Conservation (phyloP, 1,140 invertebrate species). For the Micrasema longulum region DNA sequence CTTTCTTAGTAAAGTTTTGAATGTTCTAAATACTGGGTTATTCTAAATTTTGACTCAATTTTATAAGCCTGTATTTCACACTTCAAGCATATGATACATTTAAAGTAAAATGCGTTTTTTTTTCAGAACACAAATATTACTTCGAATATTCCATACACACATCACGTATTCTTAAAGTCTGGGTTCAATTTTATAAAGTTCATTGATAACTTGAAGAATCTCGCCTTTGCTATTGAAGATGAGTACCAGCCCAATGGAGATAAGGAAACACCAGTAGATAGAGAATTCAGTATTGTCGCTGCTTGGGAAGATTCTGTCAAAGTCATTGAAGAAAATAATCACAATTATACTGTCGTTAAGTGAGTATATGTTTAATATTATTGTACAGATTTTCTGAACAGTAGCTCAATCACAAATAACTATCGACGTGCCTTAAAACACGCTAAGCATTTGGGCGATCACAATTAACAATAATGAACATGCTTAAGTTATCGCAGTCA, state of each 20-base stretch:
- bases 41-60: no score
- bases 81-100: no score
- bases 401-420: no score
- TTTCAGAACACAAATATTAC: slow-evolving; percentile 26
- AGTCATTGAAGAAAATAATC: slow-evolving; percentile 60
- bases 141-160: slow-evolving; percentile 8
- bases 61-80: no score
- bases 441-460: no score
- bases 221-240: slow-evolving; percentile 53
- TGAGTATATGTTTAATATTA: slow-evolving; percentile 52
- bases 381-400: no score
- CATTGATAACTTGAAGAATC: slow-evolving; percentile 55
- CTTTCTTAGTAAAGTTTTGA: no score
- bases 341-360: slow-evolving; percentile 65
- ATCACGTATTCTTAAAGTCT: slow-evolving; percentile 60
- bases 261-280: neutral
- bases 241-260: slow-evolving; percentile 48
- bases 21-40: no score
- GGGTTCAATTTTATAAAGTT: slow-evolving; percentile 59
- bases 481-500: no score
- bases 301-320: slow-evolving; percentile 59
- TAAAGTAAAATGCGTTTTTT: no score
- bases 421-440: no score
- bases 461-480: no score
- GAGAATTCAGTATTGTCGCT: slow-evolving; percentile 51